Percentiles rank a stretch among this genome's conserved stretches.
Evolutionary conservation across 2,888 invertebrate species (phyloP).

Genomic region (Pachydiplax longipennis): DNA sequence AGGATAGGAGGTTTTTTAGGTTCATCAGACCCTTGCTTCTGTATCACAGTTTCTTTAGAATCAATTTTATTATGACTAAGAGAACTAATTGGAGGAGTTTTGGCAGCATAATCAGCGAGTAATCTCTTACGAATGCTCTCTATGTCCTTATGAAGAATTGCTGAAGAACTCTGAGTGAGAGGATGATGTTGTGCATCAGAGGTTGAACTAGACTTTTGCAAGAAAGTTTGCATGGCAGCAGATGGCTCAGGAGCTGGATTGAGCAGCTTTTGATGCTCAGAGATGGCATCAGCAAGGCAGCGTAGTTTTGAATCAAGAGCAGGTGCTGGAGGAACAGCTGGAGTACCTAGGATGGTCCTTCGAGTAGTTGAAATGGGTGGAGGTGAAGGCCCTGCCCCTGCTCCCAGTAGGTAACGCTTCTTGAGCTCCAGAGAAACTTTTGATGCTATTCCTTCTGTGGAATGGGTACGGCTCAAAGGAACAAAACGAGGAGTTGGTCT

Average conservation of each 20-base stretch:
- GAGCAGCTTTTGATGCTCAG: slow-evolving; percentile 85
- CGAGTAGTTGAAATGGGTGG: not conserved
- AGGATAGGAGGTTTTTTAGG: not conserved
- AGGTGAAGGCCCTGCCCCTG: slow-evolving; percentile 69
- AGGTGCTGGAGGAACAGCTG: slow-evolving; percentile 72
- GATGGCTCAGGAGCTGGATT: slow-evolving; percentile 78
- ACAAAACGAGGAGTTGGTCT: slow-evolving; percentile 55
- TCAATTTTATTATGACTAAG: slow-evolving; percentile 46
- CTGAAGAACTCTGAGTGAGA: not conserved
- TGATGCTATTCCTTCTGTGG: slow-evolving; percentile 86
- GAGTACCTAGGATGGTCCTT: slow-evolving; percentile 78
- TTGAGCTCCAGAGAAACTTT: slow-evolving; percentile 87
- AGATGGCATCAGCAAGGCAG: slow-evolving; percentile 83
- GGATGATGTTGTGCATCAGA: slow-evolving; percentile 23
- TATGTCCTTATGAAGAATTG: slow-evolving; percentile 8
- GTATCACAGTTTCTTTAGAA: slow-evolving; percentile 46
- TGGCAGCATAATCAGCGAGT: slow-evolving; percentile 44
- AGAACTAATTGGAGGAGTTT: slow-evolving; percentile 48
- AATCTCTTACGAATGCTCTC: slow-evolving; percentile 35
- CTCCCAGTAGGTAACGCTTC: slow-evolving; percentile 82
- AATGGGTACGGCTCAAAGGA: slow-evolving; percentile 80
- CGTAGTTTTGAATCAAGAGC: slow-evolving; percentile 85
- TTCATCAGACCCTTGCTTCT: not conserved
- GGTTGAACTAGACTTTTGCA: slow-evolving; percentile 59
- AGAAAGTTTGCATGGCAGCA: slow-evolving; percentile 73